These are phyloP conservation scores for Perccottus glenii DNA, from an alignment of 2,113 vertebrate species.

Conservation along the genomic window DNA sequence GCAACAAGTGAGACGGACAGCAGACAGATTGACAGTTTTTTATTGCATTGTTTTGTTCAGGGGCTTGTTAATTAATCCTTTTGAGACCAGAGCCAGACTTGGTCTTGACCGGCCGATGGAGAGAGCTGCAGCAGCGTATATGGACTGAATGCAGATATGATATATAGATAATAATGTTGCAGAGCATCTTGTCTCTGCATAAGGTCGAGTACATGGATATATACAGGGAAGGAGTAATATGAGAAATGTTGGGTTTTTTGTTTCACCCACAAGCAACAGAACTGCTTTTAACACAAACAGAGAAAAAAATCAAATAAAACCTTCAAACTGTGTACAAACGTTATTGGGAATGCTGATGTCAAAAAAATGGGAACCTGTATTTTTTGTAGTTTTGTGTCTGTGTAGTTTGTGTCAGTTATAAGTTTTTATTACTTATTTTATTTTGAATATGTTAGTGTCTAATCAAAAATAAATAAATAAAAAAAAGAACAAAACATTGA, in stretches of 20 bases:
- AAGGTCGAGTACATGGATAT: neutral
- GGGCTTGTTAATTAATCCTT: conserved; percentile 64
- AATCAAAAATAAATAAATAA: too few relatives aligned
- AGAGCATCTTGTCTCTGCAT: neutral
- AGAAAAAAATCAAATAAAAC: too few relatives aligned
- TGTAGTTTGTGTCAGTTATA: too few relatives aligned
- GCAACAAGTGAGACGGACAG: conserved; percentile 18
- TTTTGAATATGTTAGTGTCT: too few relatives aligned
- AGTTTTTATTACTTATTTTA: too few relatives aligned
- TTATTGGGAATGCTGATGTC: too few relatives aligned
- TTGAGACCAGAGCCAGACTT: conserved; percentile 42
- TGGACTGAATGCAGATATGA: conserved; percentile 44
- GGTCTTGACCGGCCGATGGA: conserved; percentile 14
- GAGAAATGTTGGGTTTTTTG: neutral
- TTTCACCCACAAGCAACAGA: neutral
- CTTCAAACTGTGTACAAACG: too few relatives aligned
- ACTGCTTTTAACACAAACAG: too few relatives aligned
- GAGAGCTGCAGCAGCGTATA: conserved; percentile 2
- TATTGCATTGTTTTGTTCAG: conserved; percentile 50
- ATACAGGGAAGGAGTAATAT: neutral
- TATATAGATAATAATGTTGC: conserved; percentile 22
- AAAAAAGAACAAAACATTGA: too few relatives aligned
- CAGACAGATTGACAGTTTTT: conserved; percentile 61
- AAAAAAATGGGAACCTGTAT: too few relatives aligned
- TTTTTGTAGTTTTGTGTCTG: too few relatives aligned